phyloP scores from a whole-genome alignment of 2,113 vertebrate genomes.

The Ptilonorhynchus violaceus region DNA sequence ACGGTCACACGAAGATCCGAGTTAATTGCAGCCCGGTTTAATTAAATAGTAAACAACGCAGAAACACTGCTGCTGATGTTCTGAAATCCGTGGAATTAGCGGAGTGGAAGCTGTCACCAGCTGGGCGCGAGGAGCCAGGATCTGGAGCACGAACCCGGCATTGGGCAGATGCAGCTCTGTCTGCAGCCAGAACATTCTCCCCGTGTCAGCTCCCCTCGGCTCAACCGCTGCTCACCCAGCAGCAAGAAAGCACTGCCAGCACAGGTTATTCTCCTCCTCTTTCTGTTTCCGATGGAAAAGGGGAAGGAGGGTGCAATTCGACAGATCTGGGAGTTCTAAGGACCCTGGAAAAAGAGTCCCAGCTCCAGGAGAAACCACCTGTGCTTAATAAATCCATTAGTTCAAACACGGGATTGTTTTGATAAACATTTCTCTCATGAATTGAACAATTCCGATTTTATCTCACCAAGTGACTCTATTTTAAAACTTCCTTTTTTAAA shows the following conservation, averaged over 20 bases:
- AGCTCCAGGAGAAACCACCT: not conserved
- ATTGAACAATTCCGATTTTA: not conserved
- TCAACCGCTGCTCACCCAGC: not conserved
- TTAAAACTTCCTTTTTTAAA: not conserved
- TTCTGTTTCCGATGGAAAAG: not conserved
- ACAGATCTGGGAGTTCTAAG: not conserved
- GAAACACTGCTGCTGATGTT: not conserved
- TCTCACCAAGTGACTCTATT: not conserved
- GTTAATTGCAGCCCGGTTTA: not conserved
- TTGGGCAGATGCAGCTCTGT: rapidly evolving
- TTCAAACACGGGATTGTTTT: not conserved
- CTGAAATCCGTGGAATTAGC: not conserved
- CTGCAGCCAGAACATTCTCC: not conserved
- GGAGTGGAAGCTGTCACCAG: not conserved
- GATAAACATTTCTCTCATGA: not conserved
- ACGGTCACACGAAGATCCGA: not conserved
- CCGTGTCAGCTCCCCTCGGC: not conserved
- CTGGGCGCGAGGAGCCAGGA: not conserved
- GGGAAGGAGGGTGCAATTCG: not conserved
- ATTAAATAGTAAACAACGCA: not conserved
- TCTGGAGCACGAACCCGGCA: not conserved
- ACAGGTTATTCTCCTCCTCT: not conserved
- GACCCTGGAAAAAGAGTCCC: not conserved
- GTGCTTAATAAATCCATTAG: not conserved
- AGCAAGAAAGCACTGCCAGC: not conserved